Conservation (phyloP, 2,113 vertebrate species). For the Hucho hucho region DNA sequence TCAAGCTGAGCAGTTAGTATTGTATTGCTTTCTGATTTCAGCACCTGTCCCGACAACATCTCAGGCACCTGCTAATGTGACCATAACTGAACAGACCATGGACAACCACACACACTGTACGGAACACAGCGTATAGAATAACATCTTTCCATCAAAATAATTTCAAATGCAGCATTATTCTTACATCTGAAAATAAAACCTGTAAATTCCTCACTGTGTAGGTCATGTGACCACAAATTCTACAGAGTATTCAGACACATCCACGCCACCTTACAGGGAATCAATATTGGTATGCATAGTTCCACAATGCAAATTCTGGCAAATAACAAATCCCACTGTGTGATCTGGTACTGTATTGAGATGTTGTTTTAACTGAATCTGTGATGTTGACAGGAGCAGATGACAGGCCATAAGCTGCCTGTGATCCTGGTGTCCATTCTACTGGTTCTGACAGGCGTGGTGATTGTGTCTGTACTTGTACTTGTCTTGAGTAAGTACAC, state of each 20-base stretch:
- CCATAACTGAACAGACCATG: background rate
- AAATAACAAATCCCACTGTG: background rate
- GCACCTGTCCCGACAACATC: conserved; percentile 12
- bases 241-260: background rate
- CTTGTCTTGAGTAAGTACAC: conserved; percentile 26
- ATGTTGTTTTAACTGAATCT: background rate
- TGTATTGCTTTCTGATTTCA: background rate
- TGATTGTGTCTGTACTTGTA: conserved; percentile 8
- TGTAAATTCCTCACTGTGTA: background rate
- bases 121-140: no score
- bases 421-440: conserved; percentile 21
- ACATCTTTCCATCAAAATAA: background rate
- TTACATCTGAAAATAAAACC: background rate
- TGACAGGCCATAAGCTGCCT: background rate
- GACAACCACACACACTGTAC: conserved; percentile 8
- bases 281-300: background rate
- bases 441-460: conserved; percentile 21
- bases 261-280: background rate
- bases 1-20: background rate
- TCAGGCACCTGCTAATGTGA: background rate
- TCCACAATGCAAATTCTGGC: background rate
- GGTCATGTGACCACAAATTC: background rate
- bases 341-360: background rate
- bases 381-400: background rate
- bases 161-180: background rate